Conservation (phyloP, 1,140 invertebrate species). For the Calosoma granatense region DNA sequence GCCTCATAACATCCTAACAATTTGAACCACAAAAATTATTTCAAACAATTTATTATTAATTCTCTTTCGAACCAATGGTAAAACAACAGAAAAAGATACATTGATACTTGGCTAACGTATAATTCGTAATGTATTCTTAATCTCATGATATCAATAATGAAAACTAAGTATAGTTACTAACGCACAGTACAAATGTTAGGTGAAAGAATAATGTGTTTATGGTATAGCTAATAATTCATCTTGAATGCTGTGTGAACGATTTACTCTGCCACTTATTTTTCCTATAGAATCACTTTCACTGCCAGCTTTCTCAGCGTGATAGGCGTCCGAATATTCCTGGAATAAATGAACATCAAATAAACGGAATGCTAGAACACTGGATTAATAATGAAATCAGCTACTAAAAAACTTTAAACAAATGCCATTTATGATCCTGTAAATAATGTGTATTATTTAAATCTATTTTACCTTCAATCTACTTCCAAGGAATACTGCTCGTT, state of each 20-base stretch:
- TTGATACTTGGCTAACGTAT: too few relatives aligned
- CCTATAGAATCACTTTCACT: constrained; percentile 29
- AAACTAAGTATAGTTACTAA: not conserved
- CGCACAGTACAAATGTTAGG: not conserved
- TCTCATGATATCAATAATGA: not conserved
- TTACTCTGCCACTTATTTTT: constrained; percentile 38
- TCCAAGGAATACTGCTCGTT: constrained; percentile 75
- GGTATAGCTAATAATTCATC: constrained; percentile 61
- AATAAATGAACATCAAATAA: constrained; percentile 20
- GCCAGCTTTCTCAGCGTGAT: constrained; percentile 52
- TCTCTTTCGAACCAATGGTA: not conserved
- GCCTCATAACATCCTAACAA: not conserved
- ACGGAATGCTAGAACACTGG: not conserved
- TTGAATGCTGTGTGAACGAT: constrained; percentile 69
- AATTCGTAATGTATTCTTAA: not conserved
- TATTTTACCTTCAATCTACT: constrained; percentile 65
- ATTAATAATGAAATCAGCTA: constrained; percentile 1
- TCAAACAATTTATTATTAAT: not conserved
- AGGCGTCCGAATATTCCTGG: constrained; percentile 64
- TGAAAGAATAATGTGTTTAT: constrained; percentile 12
- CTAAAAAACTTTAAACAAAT: constrained; percentile 5
- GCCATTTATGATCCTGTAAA: constrained; percentile 3
- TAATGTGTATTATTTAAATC: constrained; percentile 12
- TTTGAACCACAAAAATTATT: not conserved
- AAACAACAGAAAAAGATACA: too few relatives aligned